These are phyloP conservation scores for Idaea dimidiata DNA, from an alignment of 2,888 invertebrate genomes.

Conservation along the genomic window DNA sequence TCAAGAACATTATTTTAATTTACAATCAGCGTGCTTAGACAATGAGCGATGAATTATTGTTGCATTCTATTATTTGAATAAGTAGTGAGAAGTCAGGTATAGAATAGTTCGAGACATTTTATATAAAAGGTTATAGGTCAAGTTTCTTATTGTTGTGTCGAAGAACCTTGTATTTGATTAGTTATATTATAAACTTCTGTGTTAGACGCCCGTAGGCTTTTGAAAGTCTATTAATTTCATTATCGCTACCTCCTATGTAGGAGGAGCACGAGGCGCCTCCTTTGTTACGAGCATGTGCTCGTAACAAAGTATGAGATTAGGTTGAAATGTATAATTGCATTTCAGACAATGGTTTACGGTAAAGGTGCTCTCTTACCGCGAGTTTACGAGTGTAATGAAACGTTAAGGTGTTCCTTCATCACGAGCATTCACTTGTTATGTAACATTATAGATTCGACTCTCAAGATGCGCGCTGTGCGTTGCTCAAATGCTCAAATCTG, in stretches of 20 bases:
- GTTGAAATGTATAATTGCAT: slow-evolving; percentile 2
- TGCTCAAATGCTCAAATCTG: too few species aligned
- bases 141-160: slow-evolving; percentile 34
- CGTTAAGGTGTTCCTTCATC: too few species aligned
- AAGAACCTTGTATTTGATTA: slow-evolving; percentile 45
- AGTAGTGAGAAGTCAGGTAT: slow-evolving; percentile 10
- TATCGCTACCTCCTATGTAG: slow-evolving; percentile 14
- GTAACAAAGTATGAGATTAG: slow-evolving; percentile 16
- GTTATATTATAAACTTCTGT: slow-evolving; percentile 40
- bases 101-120: slow-evolving; percentile 22
- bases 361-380: too few species aligned
- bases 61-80: not conserved
- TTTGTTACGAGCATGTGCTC: too few species aligned
- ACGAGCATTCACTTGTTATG: too few species aligned
- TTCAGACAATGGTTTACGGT: not conserved
- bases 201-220: slow-evolving; percentile 33
- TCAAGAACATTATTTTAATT: not conserved
- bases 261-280: too few species aligned
- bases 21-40: not conserved
- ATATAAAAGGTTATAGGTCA: slow-evolving; percentile 34
- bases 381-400: not conserved
- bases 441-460: too few species aligned
- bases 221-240: slow-evolving; percentile 38
- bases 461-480: too few species aligned
- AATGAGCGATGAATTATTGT: not conserved